phyloP scores from a whole-genome alignment of 2,888 invertebrate species.

The Amphipoea oculea region DNA sequence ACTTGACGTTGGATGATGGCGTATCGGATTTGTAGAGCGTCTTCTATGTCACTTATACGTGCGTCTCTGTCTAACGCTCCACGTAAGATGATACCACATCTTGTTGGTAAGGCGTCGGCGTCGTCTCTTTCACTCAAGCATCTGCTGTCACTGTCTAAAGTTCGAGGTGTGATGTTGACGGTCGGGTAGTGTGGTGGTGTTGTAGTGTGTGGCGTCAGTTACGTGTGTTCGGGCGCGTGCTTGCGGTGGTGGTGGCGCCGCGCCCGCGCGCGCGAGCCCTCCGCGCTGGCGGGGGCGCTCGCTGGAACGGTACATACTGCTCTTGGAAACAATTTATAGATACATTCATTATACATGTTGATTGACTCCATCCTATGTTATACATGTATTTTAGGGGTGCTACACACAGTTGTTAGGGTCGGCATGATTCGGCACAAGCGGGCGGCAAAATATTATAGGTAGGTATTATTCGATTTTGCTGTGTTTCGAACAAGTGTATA shows the following conservation, averaged over 20 bases:
- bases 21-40: neutral
- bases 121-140: neutral
- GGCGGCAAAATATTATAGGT: too few species aligned
- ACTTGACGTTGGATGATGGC: neutral
- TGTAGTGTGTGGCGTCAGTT: conserved; percentile 49
- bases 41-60: neutral
- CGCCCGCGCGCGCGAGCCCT: conserved; percentile 66
- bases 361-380: neutral
- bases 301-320: conserved; percentile 31
- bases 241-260: conserved; percentile 79
- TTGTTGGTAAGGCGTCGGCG: neutral
- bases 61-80: neutral
- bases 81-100: neutral
- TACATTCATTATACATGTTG: neutral
- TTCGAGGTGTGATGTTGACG: neutral
- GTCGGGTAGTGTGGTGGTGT: neutral
- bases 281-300: conserved; percentile 51
- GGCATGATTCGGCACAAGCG: too few species aligned
- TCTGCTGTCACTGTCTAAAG: neutral
- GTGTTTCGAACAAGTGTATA: neutral
- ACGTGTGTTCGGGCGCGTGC: conserved; percentile 83
- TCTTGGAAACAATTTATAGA: neutral
- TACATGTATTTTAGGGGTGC: neutral
- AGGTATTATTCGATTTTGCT: neutral
- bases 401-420: neutral